Percentiles rank a stretch among this genome's conserved stretches.
These are phyloP conservation scores for Callipepla squamata DNA, from an alignment of 2,113 vertebrate genomes.

Conservation along the genomic window DNA sequence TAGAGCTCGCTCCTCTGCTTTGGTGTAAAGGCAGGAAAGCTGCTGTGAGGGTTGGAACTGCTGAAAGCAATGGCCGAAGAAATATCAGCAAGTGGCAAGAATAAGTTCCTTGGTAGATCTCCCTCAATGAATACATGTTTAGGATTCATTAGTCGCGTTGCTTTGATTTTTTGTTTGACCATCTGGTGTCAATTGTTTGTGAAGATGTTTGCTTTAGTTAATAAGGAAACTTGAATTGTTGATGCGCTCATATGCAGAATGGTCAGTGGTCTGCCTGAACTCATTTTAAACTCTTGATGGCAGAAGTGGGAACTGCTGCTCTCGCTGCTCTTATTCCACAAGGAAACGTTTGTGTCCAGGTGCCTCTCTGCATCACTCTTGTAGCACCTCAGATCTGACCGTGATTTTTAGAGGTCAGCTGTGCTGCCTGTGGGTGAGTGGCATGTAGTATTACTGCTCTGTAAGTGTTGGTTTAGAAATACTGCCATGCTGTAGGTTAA, in stretches of 20 bases:
- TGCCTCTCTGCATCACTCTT: fast-evolving
- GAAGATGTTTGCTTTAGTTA: neutral
- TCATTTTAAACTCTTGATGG: neutral
- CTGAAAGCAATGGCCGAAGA: neutral
- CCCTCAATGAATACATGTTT: neutral
- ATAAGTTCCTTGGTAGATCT: neutral
- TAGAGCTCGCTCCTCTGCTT: neutral
- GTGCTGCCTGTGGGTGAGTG: fast-evolving
- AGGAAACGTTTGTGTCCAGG: neutral
- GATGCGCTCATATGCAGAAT: neutral
- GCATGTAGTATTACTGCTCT: fast-evolving
- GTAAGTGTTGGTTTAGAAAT: neutral
- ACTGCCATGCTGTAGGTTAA: neutral
- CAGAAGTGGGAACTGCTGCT: neutral
- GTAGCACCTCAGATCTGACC: neutral
- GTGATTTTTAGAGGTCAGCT: neutral
- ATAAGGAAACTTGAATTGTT: neutral
- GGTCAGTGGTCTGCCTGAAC: neutral
- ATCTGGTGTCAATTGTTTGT: neutral
- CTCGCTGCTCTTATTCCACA: neutral
- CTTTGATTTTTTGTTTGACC: neutral
- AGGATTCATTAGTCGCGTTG: neutral
- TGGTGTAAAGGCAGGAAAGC: neutral
- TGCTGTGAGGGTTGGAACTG: fast-evolving
- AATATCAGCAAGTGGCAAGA: neutral